phyloP scores from a whole-genome alignment of 1,140 invertebrate species.

The Solen grandis region DNA sequence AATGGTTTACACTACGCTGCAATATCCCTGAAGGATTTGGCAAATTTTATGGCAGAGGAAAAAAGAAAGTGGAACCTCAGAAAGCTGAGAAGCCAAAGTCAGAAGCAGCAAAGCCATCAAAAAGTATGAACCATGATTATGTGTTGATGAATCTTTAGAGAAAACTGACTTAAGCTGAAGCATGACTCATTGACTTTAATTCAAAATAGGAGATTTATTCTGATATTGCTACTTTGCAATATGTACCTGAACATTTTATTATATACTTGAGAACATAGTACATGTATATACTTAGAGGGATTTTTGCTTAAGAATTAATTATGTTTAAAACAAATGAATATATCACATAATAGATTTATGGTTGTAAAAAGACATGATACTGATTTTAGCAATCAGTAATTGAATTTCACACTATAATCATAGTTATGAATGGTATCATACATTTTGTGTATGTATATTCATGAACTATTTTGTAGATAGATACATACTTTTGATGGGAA shows the following conservation, averaged over 20 bases:
- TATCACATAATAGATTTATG: too few relatives aligned
- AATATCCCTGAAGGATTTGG: conserved; percentile 92
- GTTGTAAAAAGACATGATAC: too few relatives aligned
- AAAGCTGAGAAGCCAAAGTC: background rate
- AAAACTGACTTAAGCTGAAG: conserved; percentile 36
- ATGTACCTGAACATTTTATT: background rate
- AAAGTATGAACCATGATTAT: conserved; percentile 32
- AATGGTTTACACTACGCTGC: conserved; percentile 58
- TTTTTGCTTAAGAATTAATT: too few relatives aligned
- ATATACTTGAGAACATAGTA: too few relatives aligned
- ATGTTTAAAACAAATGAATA: too few relatives aligned
- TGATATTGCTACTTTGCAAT: background rate
- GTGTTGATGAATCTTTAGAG: background rate
- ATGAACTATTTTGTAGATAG: too few relatives aligned
- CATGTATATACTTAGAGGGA: too few relatives aligned
- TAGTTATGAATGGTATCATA: too few relatives aligned
- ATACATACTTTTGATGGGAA: too few relatives aligned
- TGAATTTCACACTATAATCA: too few relatives aligned
- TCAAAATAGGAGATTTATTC: background rate
- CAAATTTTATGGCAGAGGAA: conserved; percentile 88
- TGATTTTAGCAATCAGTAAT: too few relatives aligned
- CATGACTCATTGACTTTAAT: conserved; percentile 53
- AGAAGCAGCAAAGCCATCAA: background rate
- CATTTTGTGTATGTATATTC: too few relatives aligned
- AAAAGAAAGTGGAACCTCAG: conserved; percentile 59